Conservation (phyloP, 1,140 invertebrate species). For the Drosophila orena region DNA sequence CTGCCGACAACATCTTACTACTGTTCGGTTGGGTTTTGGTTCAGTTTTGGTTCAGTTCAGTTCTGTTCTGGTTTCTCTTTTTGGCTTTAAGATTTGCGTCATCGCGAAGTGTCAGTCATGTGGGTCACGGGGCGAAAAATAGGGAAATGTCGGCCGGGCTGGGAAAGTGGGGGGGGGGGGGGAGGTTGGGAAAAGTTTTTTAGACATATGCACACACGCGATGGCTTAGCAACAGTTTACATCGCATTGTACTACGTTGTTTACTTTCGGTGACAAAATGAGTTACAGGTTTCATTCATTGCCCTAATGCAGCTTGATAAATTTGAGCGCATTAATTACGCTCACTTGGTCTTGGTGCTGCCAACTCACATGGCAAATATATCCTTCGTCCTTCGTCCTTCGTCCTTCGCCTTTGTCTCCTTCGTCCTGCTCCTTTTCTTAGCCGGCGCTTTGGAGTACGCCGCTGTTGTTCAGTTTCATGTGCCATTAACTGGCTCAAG, state of each 20-base stretch:
- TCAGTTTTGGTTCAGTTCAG: neutral
- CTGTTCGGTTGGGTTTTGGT: neutral
- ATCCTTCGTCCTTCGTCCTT: neutral
- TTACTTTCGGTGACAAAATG: constrained; percentile 76
- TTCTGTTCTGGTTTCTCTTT: constrained; percentile 2
- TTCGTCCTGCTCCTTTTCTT: constrained; percentile 21
- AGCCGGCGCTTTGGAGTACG: constrained; percentile 33
- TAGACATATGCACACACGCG: constrained; percentile 52
- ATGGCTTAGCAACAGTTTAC: constrained; percentile 80
- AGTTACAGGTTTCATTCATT: constrained; percentile 81
- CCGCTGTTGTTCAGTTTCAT: constrained; percentile 68
- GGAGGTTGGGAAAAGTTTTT: constrained; percentile 52
- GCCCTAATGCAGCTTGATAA: constrained; percentile 79
- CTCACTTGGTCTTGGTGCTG: constrained; percentile 38
- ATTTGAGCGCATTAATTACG: constrained; percentile 76
- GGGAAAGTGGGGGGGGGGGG: neutral
- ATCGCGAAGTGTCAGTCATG: constrained; percentile 60
- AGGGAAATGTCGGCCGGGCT: constrained; percentile 32
- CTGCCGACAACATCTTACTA: constrained; percentile 69
- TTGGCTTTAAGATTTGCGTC: constrained; percentile 79
- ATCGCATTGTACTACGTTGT: constrained; percentile 57
- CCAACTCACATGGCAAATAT: neutral
- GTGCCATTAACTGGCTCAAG: constrained; percentile 78
- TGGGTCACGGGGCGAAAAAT: constrained; percentile 41
- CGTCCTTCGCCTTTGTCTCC: neutral